Percentiles rank a stretch among this genome's conserved stretches.
phyloP scores from a whole-genome alignment of 2,113 vertebrate species.

The Thamnophis sirtalis region DNA sequence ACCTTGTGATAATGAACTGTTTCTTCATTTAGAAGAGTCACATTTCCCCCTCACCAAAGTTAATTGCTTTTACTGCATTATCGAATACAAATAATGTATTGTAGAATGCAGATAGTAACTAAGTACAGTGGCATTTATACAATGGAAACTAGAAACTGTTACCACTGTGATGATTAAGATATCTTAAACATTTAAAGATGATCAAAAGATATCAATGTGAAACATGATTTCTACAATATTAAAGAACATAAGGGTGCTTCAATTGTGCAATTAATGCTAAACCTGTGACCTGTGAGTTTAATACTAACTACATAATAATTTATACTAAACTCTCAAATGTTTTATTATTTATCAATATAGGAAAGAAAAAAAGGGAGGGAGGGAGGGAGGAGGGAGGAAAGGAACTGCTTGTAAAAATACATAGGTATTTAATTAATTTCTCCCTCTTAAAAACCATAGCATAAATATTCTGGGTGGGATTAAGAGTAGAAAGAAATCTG shows the following conservation, averaged over 20 bases:
- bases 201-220: neutral
- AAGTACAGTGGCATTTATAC: neutral
- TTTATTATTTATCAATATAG: neutral
- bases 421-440: neutral
- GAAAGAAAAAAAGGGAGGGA: neutral
- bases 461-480: neutral
- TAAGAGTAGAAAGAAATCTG: neutral
- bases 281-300: neutral
- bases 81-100: neutral
- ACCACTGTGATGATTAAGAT: neutral
- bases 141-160: neutral
- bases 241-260: neutral
- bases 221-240: neutral
- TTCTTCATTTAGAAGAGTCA: neutral
- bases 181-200: neutral
- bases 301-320: neutral
- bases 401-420: neutral
- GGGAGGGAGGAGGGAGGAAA: neutral
- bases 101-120: neutral
- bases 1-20: conserved; percentile 9
- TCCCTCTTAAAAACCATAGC: neutral
- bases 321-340: neutral
- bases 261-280: neutral
- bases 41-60: neutral
- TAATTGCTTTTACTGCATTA: neutral